Conservation (phyloP, 30 jellyfish, hydroid and myxozoan species). For the Aurelia sp. region DNA sequence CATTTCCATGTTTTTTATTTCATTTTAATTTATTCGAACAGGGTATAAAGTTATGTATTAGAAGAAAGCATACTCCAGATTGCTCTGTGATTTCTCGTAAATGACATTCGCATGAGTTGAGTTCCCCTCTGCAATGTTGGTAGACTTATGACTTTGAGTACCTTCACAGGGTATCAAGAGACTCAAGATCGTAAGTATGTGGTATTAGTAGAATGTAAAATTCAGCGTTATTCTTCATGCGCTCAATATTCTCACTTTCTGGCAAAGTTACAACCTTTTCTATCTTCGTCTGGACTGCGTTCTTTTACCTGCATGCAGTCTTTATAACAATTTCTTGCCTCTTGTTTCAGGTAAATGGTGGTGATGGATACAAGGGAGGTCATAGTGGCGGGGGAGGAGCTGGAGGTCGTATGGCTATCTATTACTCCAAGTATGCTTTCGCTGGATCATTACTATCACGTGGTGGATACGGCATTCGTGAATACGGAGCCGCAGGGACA, state of each 20-base stretch:
- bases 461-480: constrained; percentile 64
- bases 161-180: too few relatives aligned
- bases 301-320: not conserved
- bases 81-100: too few relatives aligned
- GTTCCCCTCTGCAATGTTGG: too few relatives aligned
- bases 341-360: constrained; percentile 42
- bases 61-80: too few relatives aligned
- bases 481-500: constrained; percentile 68
- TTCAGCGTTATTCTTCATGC: too few relatives aligned
- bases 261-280: not conserved
- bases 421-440: constrained; percentile 20
- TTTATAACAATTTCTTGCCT: not conserved
- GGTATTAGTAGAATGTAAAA: too few relatives aligned
- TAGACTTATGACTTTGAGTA: too few relatives aligned
- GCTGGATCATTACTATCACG: constrained; percentile 40
- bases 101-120: too few relatives aligned
- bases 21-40: too few relatives aligned
- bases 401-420: constrained; percentile 66
- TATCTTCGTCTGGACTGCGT: not conserved
- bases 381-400: constrained; percentile 83
- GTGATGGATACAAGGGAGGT: constrained; percentile 51
- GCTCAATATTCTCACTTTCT: not conserved
- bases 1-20: too few relatives aligned
- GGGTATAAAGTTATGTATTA: too few relatives aligned
- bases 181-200: too few relatives aligned